Percentiles rank a stretch among this genome's conserved stretches.
Conservation (phyloP, 2,888 invertebrate species). For the Dryadula phaetusa region DNA sequence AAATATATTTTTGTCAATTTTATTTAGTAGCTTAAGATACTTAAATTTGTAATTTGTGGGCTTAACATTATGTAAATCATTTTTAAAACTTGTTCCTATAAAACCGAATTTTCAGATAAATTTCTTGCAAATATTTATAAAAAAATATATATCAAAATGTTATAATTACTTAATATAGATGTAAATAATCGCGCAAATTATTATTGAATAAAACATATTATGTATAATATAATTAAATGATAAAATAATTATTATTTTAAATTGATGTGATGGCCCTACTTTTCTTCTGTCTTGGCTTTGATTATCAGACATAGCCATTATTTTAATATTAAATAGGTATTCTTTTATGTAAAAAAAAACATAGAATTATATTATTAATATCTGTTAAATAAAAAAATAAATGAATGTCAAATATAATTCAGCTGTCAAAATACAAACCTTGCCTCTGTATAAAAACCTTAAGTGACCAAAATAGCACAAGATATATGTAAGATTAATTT, state of each 20-base stretch:
- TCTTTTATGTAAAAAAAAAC: no score
- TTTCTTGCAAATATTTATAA: neutral
- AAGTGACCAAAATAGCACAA: constrained; percentile 23
- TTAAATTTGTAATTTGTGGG: neutral
- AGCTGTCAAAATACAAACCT: neutral
- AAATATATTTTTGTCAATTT: neutral
- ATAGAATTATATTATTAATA: no score
- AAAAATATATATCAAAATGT: neutral
- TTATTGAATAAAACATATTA: constrained; percentile 14
- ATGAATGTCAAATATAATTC: neutral
- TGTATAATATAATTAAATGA: no score
- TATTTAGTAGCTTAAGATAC: neutral
- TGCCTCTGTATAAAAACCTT: neutral
- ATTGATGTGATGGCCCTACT: neutral
- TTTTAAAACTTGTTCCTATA: constrained; percentile 20
- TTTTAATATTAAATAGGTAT: no score
- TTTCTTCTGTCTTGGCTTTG: no score
- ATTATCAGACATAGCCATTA: no score
- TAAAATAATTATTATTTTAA: neutral
- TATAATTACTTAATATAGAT: neutral
- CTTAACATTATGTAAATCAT: neutral
- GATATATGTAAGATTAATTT: constrained; percentile 17
- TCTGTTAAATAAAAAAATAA: neutral
- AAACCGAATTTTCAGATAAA: constrained; percentile 21
- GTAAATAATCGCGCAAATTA: constrained; percentile 26